Evolutionary conservation across 2,113 vertebrate genomes (phyloP).

Genomic region (Bubo scandiacus): DNA sequence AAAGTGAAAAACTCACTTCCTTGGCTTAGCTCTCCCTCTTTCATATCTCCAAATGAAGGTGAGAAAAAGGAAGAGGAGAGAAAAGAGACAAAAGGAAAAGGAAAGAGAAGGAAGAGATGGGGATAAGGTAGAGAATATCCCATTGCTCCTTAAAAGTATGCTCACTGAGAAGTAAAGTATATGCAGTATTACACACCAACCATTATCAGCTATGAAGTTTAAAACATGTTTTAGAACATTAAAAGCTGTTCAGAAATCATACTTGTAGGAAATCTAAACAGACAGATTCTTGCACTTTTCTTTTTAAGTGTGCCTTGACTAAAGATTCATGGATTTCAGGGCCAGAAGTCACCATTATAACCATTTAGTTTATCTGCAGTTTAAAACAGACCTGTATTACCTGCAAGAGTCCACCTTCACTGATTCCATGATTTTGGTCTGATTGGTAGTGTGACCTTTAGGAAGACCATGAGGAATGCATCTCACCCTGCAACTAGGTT

Average conservation of each 20-base stretch:
- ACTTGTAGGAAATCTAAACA: background rate
- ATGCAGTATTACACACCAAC: background rate
- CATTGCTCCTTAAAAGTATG: background rate
- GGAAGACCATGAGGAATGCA: background rate
- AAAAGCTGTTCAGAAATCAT: background rate
- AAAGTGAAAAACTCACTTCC: background rate
- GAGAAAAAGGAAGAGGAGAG: background rate
- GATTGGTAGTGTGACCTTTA: background rate
- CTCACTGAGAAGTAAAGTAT: background rate
- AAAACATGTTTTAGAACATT: background rate
- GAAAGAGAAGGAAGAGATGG: background rate
- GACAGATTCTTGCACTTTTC: background rate
- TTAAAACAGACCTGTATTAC: background rate
- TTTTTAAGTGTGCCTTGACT: background rate
- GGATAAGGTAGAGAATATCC: background rate
- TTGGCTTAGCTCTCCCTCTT: background rate
- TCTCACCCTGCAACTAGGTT: background rate
- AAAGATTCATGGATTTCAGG: background rate
- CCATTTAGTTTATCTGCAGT: background rate
- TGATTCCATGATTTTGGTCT: background rate
- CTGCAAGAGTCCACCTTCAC: background rate
- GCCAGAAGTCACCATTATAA: background rate
- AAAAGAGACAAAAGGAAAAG: background rate
- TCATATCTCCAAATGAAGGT: background rate
- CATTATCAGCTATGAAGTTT: background rate